Percentiles rank a stretch among this genome's conserved stretches.
Evolutionary conservation across 2,113 vertebrate species (phyloP).

Genomic region (Mobula hypostoma): DNA sequence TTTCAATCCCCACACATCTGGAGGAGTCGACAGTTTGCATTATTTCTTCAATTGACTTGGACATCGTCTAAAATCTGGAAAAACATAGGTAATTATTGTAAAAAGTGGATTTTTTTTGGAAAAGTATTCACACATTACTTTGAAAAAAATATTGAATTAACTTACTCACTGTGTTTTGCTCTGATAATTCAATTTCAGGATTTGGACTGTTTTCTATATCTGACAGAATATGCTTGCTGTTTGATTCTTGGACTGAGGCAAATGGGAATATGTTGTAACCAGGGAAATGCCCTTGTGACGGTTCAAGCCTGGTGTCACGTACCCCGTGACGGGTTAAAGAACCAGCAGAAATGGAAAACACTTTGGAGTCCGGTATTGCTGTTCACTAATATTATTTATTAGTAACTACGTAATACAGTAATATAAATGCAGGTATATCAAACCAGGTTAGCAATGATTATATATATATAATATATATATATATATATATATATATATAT

Average conservation of each 20-base stretch:
- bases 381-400: too few relatives aligned
- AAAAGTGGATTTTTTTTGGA: not conserved
- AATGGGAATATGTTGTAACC: not conserved
- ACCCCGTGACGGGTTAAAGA: too few relatives aligned
- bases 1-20: slow-evolving; percentile 16
- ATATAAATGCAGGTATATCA: too few relatives aligned
- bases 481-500: too few relatives aligned
- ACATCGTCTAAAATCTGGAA: slow-evolving; percentile 2
- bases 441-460: too few relatives aligned
- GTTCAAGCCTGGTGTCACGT: not conserved
- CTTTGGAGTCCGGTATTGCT: too few relatives aligned
- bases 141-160: too few relatives aligned
- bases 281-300: not conserved
- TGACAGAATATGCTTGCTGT: not conserved
- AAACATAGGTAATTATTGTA: not conserved
- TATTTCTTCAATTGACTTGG: not conserved
- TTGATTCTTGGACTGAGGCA: not conserved
- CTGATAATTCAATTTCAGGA: not conserved
- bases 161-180: not conserved
- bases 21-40: not conserved
- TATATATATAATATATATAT: too few relatives aligned
- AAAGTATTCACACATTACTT: not conserved
- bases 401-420: too few relatives aligned
- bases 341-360: too few relatives aligned
- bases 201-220: not conserved